Evolutionary conservation across 1,140 invertebrate species (phyloP), one percentile per base, ranked within the genome.

Genomic region (Drosophila miranda): DNA sequence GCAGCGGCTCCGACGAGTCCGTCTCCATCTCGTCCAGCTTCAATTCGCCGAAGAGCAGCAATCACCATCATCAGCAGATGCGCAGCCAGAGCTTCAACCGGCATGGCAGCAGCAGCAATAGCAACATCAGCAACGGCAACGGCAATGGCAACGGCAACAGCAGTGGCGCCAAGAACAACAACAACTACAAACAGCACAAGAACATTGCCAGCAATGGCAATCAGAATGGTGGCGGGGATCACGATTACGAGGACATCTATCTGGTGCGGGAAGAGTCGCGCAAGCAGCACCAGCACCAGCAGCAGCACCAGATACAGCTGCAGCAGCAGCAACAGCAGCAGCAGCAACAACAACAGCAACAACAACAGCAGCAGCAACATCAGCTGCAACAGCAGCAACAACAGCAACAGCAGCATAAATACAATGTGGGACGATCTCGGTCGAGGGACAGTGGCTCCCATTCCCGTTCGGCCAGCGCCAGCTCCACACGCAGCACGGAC

Each of bases 231-330:
- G 63, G 68, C 4, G 82, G 76, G 2, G 94, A 95, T 62, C 94
- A 95, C 60, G 95, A 95, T 77, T 95, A 95, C 76, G 95, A 95
- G 89, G 95, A 95, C 61, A 95, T 95, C 44, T 95, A 95, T 84
- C 75, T 94, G 73, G 92, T 95, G 8, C 91, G 93, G 28, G 93
- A 94, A 45, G 93, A 95, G 62, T 92, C 89, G 14, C 72, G 92
- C 19, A 83, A 88, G 72, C 79, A 84, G 34, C 81, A 84, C 30
- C 81, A 80, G 16, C 80, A 90, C 2, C 75, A 80, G 34, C 73
- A 79, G 0, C 48, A 63, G 9, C 73, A 64, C 0, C 54, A 53
- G 21, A 58, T 53, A 3, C 50, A 51, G 4, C 56, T 49, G 1
- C 68, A 67, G 13, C 50, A 53, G 3, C 48, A 60, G 1, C 77